phyloP scores from a whole-genome alignment of 2,888 invertebrate species.

The Eupeodes latifasciatus region DNA sequence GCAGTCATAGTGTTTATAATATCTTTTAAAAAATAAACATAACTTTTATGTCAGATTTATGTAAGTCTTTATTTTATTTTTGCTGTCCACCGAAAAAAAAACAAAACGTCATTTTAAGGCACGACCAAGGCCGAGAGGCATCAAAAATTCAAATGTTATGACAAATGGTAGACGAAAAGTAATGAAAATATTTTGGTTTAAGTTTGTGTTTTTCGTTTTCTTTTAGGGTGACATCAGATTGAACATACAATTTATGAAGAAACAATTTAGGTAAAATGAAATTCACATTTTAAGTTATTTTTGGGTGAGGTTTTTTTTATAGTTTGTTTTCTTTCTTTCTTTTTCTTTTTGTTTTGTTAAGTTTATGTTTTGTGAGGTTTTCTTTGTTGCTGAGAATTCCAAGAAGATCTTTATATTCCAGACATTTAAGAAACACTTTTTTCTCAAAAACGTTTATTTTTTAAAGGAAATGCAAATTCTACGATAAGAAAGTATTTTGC shows the following conservation, averaged over 20 bases:
- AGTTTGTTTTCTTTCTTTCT: background rate
- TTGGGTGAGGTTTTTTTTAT: conserved; percentile 14
- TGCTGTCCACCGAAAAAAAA: background rate
- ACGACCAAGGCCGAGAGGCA: conserved; percentile 1
- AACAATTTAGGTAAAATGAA: conserved; percentile 10
- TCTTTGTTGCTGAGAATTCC: background rate
- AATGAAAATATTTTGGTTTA: conserved; percentile 10
- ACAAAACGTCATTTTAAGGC: conserved; percentile 8
- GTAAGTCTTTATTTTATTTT: background rate
- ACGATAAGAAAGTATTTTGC: too few species aligned
- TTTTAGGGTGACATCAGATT: conserved; percentile 26
- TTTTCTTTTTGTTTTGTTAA: background rate
- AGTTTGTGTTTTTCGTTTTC: background rate
- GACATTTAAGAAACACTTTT: background rate
- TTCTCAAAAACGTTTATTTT: too few species aligned
- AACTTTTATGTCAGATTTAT: conserved; percentile 57
- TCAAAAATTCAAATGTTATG: conserved; percentile 18
- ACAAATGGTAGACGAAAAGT: conserved; percentile 12
- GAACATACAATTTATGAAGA: conserved; percentile 9
- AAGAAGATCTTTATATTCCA: background rate
- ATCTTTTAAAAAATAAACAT: conserved; percentile 52
- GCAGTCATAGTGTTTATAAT: conserved; percentile 56
- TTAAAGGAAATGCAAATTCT: too few species aligned
- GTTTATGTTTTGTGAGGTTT: too few species aligned
- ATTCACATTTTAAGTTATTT: background rate